Conservation (phyloP, 92 coral and sea anemone species). For the Epizoanthus scotinus region DNA sequence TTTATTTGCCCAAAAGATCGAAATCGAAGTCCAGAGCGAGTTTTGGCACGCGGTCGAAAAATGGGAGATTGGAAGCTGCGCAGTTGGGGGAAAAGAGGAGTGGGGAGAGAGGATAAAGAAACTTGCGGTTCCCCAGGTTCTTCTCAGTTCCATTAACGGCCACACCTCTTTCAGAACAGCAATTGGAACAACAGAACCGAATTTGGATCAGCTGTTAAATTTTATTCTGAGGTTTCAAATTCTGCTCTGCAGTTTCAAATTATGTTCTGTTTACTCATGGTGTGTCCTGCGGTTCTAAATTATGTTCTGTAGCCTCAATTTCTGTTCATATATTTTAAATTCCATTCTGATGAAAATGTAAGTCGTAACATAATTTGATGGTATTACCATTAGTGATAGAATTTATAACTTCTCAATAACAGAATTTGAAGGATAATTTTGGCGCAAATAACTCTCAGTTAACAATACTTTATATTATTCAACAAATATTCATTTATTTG, state of each 20-base stretch:
- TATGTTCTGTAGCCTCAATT: too few species aligned
- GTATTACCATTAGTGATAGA: not conserved
- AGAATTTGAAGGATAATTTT: too few species aligned
- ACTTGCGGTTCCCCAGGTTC: not conserved
- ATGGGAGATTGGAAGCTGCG: too few species aligned
- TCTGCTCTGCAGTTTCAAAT: not conserved
- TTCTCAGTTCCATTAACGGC: not conserved
- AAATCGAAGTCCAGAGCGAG: too few species aligned
- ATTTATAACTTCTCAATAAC: constrained; percentile 1
- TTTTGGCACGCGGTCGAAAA: too few species aligned
- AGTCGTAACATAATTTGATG: not conserved
- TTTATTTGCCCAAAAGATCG: too few species aligned
- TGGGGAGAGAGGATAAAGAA: too few species aligned
- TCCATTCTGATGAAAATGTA: not conserved
- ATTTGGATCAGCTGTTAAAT: not conserved
- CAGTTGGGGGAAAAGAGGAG: too few species aligned
- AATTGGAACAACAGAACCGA: constrained; percentile 2
- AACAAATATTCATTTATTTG: constrained; percentile 38
- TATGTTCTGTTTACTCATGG: too few species aligned
- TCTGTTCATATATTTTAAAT: not conserved
- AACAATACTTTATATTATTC: not conserved
- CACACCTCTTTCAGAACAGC: not conserved
- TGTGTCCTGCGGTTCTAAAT: too few species aligned
- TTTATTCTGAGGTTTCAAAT: not conserved
- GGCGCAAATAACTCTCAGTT: too few species aligned